Base-by-base conservation (phyloP, 2,113 vertebrate genomes). In the Martes martes region DNA sequence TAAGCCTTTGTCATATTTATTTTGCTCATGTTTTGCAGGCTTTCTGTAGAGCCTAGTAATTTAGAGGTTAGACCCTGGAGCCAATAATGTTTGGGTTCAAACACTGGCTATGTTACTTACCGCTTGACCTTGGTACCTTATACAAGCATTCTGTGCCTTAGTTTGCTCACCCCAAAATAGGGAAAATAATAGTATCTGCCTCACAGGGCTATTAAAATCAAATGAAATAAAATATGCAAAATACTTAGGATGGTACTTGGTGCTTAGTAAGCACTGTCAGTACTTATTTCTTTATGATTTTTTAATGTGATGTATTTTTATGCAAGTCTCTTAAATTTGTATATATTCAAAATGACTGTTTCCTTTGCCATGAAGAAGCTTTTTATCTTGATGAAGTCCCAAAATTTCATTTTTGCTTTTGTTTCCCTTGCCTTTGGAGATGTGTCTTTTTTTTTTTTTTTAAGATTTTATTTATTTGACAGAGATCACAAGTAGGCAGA, bases 201-300 rank as follows among this genome's bases (percentile, higher is more conserved):
- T 96, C 82, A 84, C 52, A 86, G 82, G 36, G 28, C 50, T 78
- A 39, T 61, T 86, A 71, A 67, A 57, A 81, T 95, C 61, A 90
- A 89, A 95, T 86, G 50, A 89, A 47, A 87, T 86, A 83, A 83
- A 93, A 86, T 71, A 59, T 11, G 10, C 42, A 69, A 95, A 92
- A 21, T 88, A 78, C 23, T 95, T 96, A 19, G n/a, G 69, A 74
- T 93, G 42, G n/a, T 94, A 55, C 31, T 94, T 94, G 36, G 42
- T 55, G 52, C 57, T 92, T 94, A 84, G 47, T 84, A 84, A 96
- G 84, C 24, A 79, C 11, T 89, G 2, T 86, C 67, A 52, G 33
- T 79, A 45, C 69, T 71, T 83, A 28, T 52, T 93, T 91, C 97
- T 97, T 86, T 50, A 92, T 87, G 71, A 69, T 63, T 82, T 92